These are phyloP conservation scores for Phoebastria nigripes DNA, from an alignment of 2,797 vertebrate genomes.

Conservation along the genomic window DNA sequence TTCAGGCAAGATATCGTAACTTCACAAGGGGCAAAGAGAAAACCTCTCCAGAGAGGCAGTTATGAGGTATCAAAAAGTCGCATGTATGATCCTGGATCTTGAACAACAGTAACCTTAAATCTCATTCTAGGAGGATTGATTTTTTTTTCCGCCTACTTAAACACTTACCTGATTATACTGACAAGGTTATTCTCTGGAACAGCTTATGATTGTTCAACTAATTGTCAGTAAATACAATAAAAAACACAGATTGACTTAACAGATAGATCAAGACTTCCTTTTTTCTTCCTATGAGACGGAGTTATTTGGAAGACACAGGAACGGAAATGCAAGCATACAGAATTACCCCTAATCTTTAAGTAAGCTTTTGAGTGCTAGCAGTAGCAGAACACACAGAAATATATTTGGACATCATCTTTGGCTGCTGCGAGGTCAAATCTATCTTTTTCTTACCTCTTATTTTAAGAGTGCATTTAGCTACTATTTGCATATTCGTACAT, in stretches of 20 bases:
- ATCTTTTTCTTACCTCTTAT: background rate
- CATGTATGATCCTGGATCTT: background rate
- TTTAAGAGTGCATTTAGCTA: background rate
- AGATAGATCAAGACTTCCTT: background rate
- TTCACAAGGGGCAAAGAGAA: background rate
- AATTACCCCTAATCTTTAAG: slow-evolving; percentile 13
- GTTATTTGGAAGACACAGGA: slow-evolving; percentile 17
- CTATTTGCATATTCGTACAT: background rate
- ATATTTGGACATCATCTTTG: slow-evolving; percentile 20
- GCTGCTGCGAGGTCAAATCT: slow-evolving; percentile 8
- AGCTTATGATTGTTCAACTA: background rate
- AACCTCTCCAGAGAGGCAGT: background rate
- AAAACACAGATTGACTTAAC: background rate
- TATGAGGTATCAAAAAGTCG: background rate
- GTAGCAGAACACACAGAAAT: slow-evolving; percentile 30
- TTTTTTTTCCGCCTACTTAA: background rate
- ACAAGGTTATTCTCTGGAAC: background rate
- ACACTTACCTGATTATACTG: background rate
- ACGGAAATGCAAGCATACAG: slow-evolving; percentile 9
- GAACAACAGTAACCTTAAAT: background rate
- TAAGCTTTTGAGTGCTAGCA: slow-evolving; percentile 33
- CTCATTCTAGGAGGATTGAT: background rate
- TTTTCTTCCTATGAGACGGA: background rate
- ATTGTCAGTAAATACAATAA: background rate
- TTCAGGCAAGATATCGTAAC: background rate